These are phyloP conservation scores for Champsocephalus gunnari DNA, from an alignment of 2,797 vertebrate genomes.

Conservation along the genomic window DNA sequence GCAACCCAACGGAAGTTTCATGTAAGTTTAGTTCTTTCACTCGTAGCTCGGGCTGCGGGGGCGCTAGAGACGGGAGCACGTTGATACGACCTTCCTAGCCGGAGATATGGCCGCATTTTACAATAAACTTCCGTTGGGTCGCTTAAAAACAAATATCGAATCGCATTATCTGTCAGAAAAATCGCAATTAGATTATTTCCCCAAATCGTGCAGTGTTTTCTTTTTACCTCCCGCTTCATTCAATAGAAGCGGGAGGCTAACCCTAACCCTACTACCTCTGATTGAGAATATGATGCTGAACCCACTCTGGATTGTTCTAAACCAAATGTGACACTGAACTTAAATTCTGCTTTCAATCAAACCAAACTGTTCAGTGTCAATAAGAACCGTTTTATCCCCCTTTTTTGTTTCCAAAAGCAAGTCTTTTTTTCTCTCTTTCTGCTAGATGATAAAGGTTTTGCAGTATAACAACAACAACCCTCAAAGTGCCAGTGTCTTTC, in stretches of 20 bases:
- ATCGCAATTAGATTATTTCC: background rate
- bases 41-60: too few relatives aligned
- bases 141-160: too few relatives aligned
- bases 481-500: conserved; percentile 85
- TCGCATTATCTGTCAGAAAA: too few relatives aligned
- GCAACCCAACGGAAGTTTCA: too few relatives aligned
- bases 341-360: conserved; percentile 14
- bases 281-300: conserved; percentile 8
- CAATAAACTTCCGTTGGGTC: too few relatives aligned
- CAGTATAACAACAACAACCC: conserved; percentile 88
- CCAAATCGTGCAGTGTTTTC: conserved; percentile 10
- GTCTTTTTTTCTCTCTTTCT: conserved; percentile 79
- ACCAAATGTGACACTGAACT: conserved; percentile 18
- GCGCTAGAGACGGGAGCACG: too few relatives aligned
- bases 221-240: conserved; percentile 9
- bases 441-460: conserved; percentile 89
- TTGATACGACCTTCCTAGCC: too few relatives aligned
- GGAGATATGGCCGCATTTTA: too few relatives aligned
- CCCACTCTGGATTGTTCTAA: background rate
- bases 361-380: conserved; percentile 25
- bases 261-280: background rate
- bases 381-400: conserved; percentile 47
- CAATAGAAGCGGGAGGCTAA: background rate
- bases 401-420: conserved; percentile 68
- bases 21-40: too few relatives aligned